Percentiles rank a stretch among this genome's conserved stretches.
These are phyloP conservation scores for Diabrotica virgifera DNA, from an alignment of 1,140 invertebrate species.

Conservation along the genomic window DNA sequence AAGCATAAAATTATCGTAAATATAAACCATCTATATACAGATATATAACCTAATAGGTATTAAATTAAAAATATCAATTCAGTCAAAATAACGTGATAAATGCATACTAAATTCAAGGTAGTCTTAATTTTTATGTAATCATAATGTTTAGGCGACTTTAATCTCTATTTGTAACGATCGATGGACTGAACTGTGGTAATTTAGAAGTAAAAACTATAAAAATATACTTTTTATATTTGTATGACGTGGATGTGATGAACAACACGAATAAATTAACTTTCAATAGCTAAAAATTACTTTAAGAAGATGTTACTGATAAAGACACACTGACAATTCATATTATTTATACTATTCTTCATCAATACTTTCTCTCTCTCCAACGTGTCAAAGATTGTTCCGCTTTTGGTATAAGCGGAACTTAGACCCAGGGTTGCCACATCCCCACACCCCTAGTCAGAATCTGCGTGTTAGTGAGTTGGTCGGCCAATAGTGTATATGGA, in stretches of 20 bases:
- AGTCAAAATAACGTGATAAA: constrained; percentile 3
- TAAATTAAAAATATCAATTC: background rate
- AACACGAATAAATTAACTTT: background rate
- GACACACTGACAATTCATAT: too few species aligned
- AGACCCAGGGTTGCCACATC: too few species aligned
- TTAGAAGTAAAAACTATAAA: background rate
- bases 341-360: too few species aligned
- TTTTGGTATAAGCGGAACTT: too few species aligned
- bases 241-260: background rate
- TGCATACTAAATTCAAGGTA: background rate
- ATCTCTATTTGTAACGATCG: too few species aligned
- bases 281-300: background rate
- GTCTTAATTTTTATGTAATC: background rate
- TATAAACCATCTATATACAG: constrained; percentile 1
- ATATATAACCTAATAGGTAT: background rate
- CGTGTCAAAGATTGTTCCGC: too few species aligned
- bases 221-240: background rate
- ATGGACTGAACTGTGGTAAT: background rate
- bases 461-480: too few species aligned
- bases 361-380: too few species aligned
- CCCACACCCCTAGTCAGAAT: too few species aligned
- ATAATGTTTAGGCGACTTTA: background rate
- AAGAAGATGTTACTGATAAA: background rate
- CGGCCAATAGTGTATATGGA: too few species aligned
- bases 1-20: constrained; percentile 1